These are phyloP conservation scores for Brachyhypopomus occidentalis DNA, from an alignment of 2,113 vertebrate genomes.

Conservation along the genomic window DNA sequence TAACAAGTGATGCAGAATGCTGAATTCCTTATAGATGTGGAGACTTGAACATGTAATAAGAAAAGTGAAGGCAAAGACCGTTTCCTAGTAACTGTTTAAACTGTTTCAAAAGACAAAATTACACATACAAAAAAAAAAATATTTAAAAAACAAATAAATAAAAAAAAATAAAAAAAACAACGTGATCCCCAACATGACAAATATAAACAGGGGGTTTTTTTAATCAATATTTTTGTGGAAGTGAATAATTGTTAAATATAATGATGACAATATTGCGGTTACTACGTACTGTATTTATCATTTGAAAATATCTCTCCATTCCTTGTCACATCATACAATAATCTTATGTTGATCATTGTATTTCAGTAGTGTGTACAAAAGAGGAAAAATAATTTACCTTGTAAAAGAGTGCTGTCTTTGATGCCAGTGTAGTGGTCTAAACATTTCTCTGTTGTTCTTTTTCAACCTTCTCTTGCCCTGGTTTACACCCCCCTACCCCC, in stretches of 20 bases:
- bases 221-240: slow-evolving; percentile 78
- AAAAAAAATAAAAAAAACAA: slow-evolving; percentile 38
- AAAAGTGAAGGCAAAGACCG: slow-evolving; percentile 50
- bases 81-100: slow-evolving; percentile 69
- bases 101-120: slow-evolving; percentile 54
- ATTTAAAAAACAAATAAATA: slow-evolving; percentile 32
- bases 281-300: slow-evolving; percentile 82
- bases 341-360: slow-evolving; percentile 83
- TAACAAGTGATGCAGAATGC: slow-evolving; percentile 81
- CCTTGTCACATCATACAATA: slow-evolving; percentile 79
- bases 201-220: slow-evolving; percentile 76
- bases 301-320: slow-evolving; percentile 72
- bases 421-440: slow-evolving; percentile 84
- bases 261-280: slow-evolving; percentile 63
- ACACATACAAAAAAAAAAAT: slow-evolving; percentile 42
- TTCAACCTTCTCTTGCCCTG: slow-evolving; percentile 24
- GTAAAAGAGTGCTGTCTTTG: slow-evolving; percentile 86
- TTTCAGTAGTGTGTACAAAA: slow-evolving; percentile 88
- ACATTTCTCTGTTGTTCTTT: slow-evolving; percentile 59
- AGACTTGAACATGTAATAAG: slow-evolving; percentile 77
- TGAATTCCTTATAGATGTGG: slow-evolving; percentile 79
- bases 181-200: slow-evolving; percentile 70
- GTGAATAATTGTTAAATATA: slow-evolving; percentile 72
- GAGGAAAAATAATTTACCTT: slow-evolving; percentile 75
- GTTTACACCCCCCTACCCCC: background rate